Conservation (phyloP, 2,797 vertebrate species). For the Chloroceryle amazona region DNA sequence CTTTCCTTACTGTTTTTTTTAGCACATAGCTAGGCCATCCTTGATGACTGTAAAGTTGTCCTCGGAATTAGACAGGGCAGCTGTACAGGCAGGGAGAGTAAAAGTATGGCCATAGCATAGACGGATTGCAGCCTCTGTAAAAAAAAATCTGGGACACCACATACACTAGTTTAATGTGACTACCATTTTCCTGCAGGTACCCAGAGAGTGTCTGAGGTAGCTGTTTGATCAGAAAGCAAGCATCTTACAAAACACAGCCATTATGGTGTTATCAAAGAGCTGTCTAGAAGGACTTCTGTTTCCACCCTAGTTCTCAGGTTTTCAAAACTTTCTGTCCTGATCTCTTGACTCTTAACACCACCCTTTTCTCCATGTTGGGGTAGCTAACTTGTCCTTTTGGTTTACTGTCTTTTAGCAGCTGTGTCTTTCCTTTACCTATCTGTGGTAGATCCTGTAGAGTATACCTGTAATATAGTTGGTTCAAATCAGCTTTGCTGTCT, state of each 20-base stretch:
- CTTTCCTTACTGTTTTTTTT: background rate
- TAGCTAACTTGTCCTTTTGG: background rate
- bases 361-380: background rate
- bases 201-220: background rate
- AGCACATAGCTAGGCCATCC: background rate
- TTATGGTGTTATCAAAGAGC: background rate
- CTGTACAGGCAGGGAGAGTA: background rate
- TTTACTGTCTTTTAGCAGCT: background rate
- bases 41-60: background rate
- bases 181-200: background rate
- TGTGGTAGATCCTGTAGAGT: background rate
- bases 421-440: background rate
- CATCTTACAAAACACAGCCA: background rate
- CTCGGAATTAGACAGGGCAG: background rate
- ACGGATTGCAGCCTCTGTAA: background rate
- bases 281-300: background rate
- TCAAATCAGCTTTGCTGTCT: background rate
- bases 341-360: background rate
- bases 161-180: accelerated
- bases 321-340: background rate
- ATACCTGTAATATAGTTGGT: background rate
- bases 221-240: background rate
- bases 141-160: background rate
- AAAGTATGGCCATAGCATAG: background rate
- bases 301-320: background rate